Conservation (phyloP, 2,113 vertebrate genomes). For the Ictalurus furcatus region DNA sequence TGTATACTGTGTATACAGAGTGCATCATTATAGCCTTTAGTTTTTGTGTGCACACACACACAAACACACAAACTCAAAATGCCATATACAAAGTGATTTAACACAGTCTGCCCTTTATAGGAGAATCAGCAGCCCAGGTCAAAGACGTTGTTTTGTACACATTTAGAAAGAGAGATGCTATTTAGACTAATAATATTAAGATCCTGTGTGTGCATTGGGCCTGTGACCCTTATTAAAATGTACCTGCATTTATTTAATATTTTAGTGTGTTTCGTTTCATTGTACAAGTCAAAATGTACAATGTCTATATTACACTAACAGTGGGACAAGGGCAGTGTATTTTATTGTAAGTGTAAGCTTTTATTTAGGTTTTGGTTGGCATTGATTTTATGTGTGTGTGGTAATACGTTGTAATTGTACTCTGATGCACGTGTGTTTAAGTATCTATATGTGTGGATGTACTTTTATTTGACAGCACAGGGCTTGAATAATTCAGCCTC, state of each 20-base stretch:
- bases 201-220: background rate
- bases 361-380: background rate
- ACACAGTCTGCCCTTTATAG: constrained; percentile 9
- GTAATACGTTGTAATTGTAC: background rate
- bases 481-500: background rate
- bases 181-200: constrained; percentile 35
- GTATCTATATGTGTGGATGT: background rate
- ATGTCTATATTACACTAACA: background rate
- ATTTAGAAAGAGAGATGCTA: constrained; percentile 21
- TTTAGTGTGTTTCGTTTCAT: background rate
- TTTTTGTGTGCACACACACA: background rate
- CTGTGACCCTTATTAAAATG: constrained; percentile 13
- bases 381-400: background rate
- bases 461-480: background rate
- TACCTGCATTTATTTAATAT: background rate
- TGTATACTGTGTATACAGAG: background rate
- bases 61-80: constrained; percentile 6
- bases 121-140: background rate
- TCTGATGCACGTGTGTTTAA: background rate
- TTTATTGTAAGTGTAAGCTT: too few species aligned
- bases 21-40: background rate
- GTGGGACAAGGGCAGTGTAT: background rate
- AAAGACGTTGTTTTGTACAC: constrained; percentile 31
- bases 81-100: background rate
- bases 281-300: background rate